Evolutionary conservation across 2,797 vertebrate species (phyloP), one percentile per base, ranked within the genome.

Genomic region (Parauchenoglanis ngamensis): DNA sequence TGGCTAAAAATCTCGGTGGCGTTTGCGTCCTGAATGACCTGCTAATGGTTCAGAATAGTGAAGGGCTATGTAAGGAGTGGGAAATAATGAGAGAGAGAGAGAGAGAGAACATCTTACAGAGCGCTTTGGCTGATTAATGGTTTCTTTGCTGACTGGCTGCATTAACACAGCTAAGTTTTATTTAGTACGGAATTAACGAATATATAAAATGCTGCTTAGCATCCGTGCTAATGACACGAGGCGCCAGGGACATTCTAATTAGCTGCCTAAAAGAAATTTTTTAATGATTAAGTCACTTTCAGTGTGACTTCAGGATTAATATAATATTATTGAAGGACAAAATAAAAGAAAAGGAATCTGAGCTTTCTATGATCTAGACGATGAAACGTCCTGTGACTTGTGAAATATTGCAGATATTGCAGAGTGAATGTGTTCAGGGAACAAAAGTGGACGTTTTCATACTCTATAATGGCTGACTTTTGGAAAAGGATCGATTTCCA

Each of bases 21-120:
- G 7, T 31, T 7, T 1, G 15, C 35, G 65, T 83, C 82, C 82
- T 70, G 10, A 12, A 56, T 83, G 82, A 70, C 82, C 82, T 70
- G 65, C 49, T 83, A 70, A 83, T 83, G 82, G 46, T 52, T 83
- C 44, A 10, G 44, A 6, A 68, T 31, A 21, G n/a, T 12, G 28
- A 15, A 81, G 56, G 35, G 46, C n/a, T 77, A 28, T 1, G 15
- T 77, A 77, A 8, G 7, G 35, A 63, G 13, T n/a, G 59, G 15
- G 13, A 46, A 25, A 17, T 21, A 54, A 31, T 0, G 15, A 65
- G 46, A 10, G 13, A 56, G 13, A 56, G 13, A 56, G 6, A 21
- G 15, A 10, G 21, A 23, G 23, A 2, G 28, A 11, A 6, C 44
- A 21, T 44, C 21, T 12, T 23, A 19, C n/a, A 77, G n/a, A 28